Percentiles rank a stretch among this genome's conserved stretches.
These are phyloP conservation scores for Erpetoichthys calabaricus DNA, from an alignment of 2,797 vertebrate genomes.

Conservation along the genomic window DNA sequence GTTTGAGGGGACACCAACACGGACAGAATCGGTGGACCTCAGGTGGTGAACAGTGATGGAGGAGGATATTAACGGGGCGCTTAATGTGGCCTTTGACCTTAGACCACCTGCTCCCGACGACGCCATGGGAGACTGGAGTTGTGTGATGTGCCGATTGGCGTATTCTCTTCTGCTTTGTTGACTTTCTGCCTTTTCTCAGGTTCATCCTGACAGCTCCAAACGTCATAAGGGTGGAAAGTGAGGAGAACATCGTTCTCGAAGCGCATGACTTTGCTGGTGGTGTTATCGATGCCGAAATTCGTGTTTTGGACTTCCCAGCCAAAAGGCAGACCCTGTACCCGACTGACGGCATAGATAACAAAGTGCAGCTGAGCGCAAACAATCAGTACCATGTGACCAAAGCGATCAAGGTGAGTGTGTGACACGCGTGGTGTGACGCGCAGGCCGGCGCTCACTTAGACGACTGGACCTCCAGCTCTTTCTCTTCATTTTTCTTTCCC, in stretches of 20 bases:
- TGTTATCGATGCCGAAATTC: conserved; percentile 10
- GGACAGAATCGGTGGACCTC: too few species aligned
- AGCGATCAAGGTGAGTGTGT: conserved; percentile 25
- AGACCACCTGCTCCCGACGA: not conserved
- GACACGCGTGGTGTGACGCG: not conserved
- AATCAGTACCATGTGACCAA: conserved; percentile 20
- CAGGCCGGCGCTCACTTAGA: too few species aligned
- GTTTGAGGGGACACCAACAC: too few species aligned
- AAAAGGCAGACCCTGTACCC: conserved; percentile 6
- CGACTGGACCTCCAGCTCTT: not conserved
- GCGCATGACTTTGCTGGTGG: conserved; percentile 27
- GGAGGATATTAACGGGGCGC: too few species aligned
- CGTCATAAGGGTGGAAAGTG: conserved; percentile 34
- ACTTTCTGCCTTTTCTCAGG: conserved; percentile 16
- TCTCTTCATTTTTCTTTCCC: not conserved
- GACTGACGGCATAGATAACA: rapidly evolving
- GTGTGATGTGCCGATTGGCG: not conserved
- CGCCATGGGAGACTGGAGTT: not conserved
- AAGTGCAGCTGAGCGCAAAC: conserved; percentile 9
- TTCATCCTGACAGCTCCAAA: conserved; percentile 39
- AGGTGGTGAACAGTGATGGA: too few species aligned
- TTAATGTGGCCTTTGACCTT: too few species aligned
- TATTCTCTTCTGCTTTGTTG: not conserved
- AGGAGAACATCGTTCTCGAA: conserved; percentile 46
- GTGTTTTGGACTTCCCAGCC: conserved; percentile 24